phyloP scores from a whole-genome alignment of 2,113 vertebrate species.

The Megaleporinus macrocephalus region DNA sequence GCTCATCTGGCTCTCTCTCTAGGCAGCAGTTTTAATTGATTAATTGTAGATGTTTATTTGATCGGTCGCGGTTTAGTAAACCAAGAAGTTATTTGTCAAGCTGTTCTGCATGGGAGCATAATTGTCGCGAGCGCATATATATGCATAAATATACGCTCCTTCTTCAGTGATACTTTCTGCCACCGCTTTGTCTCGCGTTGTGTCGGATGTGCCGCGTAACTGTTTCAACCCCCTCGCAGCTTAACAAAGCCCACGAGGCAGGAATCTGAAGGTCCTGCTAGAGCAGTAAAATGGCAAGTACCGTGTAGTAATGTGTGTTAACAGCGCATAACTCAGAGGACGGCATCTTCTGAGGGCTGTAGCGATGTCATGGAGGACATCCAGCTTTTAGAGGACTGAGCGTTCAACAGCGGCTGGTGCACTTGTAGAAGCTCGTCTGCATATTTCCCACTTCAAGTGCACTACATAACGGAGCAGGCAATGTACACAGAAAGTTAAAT shows the following conservation, averaged over 20 bases:
- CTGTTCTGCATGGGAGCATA: conserved; percentile 56
- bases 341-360: not conserved
- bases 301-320: not conserved
- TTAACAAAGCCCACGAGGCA: not conserved
- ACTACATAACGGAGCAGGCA: too few species aligned
- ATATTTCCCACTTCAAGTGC: too few species aligned
- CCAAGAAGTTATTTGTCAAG: conserved; percentile 67
- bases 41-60: conserved; percentile 72
- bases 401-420: too few species aligned
- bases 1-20: conserved; percentile 67
- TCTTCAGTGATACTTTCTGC: not conserved
- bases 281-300: not conserved
- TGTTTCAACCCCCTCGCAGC: not conserved
- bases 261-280: not conserved
- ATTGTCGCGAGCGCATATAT: conserved; percentile 34
- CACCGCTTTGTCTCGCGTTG: not conserved
- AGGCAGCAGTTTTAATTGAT: conserved; percentile 71
- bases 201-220: not conserved
- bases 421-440: too few species aligned
- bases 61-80: conserved; percentile 68
- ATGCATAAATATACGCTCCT: not conserved
- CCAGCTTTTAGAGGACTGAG: not conserved
- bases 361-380: not conserved
- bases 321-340: not conserved
- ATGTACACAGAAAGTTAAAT: too few species aligned